A percentile compares a stretch with the other conserved stretches of the same genome.
Conservation (phyloP, 2,113 vertebrate species). For the Gambusia holbrooki region DNA sequence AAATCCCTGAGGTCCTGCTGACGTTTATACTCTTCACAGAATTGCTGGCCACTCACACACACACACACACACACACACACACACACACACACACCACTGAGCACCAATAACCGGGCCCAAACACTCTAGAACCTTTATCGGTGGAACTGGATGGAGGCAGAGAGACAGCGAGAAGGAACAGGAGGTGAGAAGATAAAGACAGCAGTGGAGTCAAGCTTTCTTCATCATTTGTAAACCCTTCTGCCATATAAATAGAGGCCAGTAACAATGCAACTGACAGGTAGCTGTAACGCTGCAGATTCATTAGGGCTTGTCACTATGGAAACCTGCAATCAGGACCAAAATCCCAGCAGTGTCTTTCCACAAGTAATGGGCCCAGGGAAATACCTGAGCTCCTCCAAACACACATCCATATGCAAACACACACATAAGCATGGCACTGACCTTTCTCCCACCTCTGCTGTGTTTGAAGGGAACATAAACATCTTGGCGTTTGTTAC, state of each 20-base stretch:
- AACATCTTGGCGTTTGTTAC: constrained; percentile 49
- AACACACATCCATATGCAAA: constrained; percentile 17
- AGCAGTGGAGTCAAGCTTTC: constrained; percentile 33
- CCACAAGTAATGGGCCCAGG: constrained; percentile 58
- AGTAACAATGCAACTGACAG: constrained; percentile 77
- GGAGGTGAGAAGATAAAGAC: constrained; percentile 47
- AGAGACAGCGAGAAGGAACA: constrained; percentile 39
- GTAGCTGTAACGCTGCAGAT: constrained; percentile 91
- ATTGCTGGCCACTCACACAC: constrained; percentile 60
- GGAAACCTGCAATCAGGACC: constrained; percentile 84
- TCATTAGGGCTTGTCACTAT: constrained; percentile 90
- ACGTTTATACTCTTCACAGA: constrained; percentile 68
- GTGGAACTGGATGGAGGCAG: constrained; percentile 28
- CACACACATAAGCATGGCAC: constrained; percentile 7
- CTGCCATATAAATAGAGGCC: constrained; percentile 83
- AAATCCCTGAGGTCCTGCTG: constrained; percentile 72
- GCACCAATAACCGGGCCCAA: constrained; percentile 31
- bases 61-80: constrained; percentile 15
- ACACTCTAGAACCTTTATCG: constrained; percentile 44
- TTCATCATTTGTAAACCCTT: constrained; percentile 57
- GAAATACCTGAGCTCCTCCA: constrained; percentile 63
- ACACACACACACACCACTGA: neutral
- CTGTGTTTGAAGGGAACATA: constrained; percentile 65
- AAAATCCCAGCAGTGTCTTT: constrained; percentile 79
- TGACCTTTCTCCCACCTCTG: constrained; percentile 42